Conservation (phyloP, 2,797 vertebrate species). For the Sebastes nivosus region DNA sequence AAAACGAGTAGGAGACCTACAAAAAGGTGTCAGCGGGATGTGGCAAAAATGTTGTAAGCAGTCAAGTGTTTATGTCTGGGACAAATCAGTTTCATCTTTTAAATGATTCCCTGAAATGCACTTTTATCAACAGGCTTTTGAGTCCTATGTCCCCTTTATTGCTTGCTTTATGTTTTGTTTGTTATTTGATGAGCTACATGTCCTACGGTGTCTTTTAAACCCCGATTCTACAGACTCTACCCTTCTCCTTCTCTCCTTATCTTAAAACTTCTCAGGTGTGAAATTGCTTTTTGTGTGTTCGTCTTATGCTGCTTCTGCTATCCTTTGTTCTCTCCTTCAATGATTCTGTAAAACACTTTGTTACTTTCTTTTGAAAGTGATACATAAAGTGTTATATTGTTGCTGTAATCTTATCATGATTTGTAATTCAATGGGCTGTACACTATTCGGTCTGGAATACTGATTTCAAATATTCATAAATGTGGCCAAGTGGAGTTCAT, state of each 20-base stretch:
- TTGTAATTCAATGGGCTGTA: background rate
- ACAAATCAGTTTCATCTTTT: background rate
- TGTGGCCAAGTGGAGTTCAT: background rate
- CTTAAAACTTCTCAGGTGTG: constrained; percentile 39
- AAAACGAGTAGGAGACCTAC: constrained; percentile 11
- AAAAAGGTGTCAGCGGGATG: constrained; percentile 12
- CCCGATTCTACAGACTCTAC: background rate
- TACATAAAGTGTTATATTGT: background rate
- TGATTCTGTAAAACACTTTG: constrained; percentile 3
- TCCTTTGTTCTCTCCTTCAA: constrained; percentile 4
- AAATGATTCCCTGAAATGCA: background rate
- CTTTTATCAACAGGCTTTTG: background rate
- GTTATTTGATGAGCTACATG: background rate
- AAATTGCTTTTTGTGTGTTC: constrained; percentile 30
- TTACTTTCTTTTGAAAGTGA: background rate
- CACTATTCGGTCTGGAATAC: background rate
- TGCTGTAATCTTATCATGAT: background rate
- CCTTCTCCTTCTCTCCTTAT: constrained; percentile 5
- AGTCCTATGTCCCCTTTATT: background rate
- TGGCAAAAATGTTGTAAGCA: background rate
- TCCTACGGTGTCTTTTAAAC: background rate
- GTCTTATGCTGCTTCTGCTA: background rate
- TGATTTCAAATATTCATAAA: background rate
- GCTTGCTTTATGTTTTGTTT: background rate
- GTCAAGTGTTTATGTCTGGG: background rate